These are phyloP conservation scores for Anticlea derivata DNA, from an alignment of 2,888 invertebrate genomes.

Conservation along the genomic window DNA sequence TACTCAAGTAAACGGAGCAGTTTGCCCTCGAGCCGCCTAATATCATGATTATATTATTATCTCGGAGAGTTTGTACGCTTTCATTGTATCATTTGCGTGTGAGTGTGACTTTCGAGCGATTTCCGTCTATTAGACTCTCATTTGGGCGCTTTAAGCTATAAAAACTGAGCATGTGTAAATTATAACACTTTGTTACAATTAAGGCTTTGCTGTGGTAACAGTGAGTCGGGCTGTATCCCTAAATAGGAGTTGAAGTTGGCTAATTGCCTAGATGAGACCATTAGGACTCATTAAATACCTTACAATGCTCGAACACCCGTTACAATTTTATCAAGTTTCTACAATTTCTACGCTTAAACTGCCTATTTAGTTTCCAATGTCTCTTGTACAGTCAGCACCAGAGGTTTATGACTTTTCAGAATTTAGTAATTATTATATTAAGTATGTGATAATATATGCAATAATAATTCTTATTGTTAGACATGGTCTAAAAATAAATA, in stretches of 20 bases:
- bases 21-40: conserved; percentile 61
- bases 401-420: too few relatives aligned
- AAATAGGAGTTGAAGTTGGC: conserved; percentile 28
- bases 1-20: conserved; percentile 62
- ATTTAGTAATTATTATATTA: too few relatives aligned
- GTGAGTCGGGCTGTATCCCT: conserved; percentile 23
- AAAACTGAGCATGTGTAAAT: conserved; percentile 32
- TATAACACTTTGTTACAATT: conserved; percentile 31
- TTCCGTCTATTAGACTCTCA: conserved; percentile 50
- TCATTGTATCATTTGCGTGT: conserved; percentile 65
- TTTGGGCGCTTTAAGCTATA: conserved; percentile 27
- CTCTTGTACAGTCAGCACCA: too few relatives aligned
- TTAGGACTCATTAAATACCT: conserved; percentile 26
- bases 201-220: conserved; percentile 23
- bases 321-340: conserved; percentile 26
- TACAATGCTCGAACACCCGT: conserved; percentile 22
- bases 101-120: conserved; percentile 58
- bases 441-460: too few relatives aligned
- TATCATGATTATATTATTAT: conserved; percentile 75
- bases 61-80: conserved; percentile 57
- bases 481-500: too few relatives aligned
- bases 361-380: conserved; percentile 8
- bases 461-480: too few relatives aligned
- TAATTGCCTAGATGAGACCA: conserved; percentile 26
- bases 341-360: conserved; percentile 10